phyloP scores from a whole-genome alignment of 2,888 invertebrate species.

The Nycteola revayana region DNA sequence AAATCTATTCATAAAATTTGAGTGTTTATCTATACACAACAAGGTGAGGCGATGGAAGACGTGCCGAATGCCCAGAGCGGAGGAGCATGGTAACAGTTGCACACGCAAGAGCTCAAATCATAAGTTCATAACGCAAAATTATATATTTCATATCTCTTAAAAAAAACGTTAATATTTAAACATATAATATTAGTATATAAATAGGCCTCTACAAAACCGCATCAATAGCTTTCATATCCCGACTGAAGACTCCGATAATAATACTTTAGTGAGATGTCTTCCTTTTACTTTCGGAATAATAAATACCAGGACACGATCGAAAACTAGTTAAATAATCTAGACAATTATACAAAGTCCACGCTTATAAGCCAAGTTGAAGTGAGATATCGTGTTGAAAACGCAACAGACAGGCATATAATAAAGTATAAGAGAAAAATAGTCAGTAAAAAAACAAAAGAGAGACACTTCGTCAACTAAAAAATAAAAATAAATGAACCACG shows the following conservation, averaged over 20 bases:
- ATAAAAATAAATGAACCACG: constrained; percentile 11
- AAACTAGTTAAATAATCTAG: constrained; percentile 26
- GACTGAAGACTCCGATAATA: constrained; percentile 11
- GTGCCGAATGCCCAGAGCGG: constrained; percentile 62
- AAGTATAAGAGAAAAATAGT: too few species aligned
- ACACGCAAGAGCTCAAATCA: constrained; percentile 31
- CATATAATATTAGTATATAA: constrained; percentile 31
- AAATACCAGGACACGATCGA: constrained; percentile 23
- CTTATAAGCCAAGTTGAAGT: constrained; percentile 33
- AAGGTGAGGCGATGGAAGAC: constrained; percentile 66
- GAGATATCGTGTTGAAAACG: constrained; percentile 19
- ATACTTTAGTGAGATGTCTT: constrained; percentile 11
- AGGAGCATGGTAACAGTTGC: constrained; percentile 63
- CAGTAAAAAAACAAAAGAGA: constrained; percentile 13
- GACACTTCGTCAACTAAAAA: background rate
- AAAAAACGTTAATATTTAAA: constrained; percentile 32
- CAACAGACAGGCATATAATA: constrained; percentile 8
- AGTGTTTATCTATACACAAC: constrained; percentile 67
- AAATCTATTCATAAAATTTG: constrained; percentile 32
- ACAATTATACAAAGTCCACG: constrained; percentile 31
- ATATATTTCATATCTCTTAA: constrained; percentile 33
- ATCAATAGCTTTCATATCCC: constrained; percentile 15
- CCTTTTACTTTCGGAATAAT: constrained; percentile 5
- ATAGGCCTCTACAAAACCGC: constrained; percentile 32
- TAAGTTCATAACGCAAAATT: constrained; percentile 30